Base-by-base conservation (phyloP, 2,888 invertebrate genomes). In the Aphidoletes aphidimyza region DNA sequence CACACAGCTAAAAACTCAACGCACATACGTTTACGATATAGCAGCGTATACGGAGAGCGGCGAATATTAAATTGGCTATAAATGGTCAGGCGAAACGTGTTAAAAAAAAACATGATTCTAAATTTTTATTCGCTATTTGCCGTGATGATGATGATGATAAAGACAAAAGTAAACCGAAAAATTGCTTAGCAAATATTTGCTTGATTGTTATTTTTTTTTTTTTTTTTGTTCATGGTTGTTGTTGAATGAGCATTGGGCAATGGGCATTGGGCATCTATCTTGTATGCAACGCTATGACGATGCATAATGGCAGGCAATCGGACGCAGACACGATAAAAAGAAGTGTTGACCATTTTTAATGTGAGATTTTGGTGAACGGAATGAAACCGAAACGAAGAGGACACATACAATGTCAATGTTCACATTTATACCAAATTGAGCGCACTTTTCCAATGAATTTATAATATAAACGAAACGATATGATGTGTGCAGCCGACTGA, bases 351-450 rank as follows among this genome's bases (percentile, higher is more conserved):
- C 69, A 69, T 69, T 69, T 69, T 69, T n/a, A 54, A 22, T 22
- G 54, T 22, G 47, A 54, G 22, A 54, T n/a, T 54, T 69, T 69
- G 9, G 69, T 69, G 34, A 30, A 69, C 34, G 69, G 14, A 30
- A 54, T n/a, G n/a, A n/a, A n/a, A n/a, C n/a, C n/a, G n/a, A n/a
- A n/a, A n/a, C n/a, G n/a, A n/a, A n/a, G 6, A 26, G 30, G 30
- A 30, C 69, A 69, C 2, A 42, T 30, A 69, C 69, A 69, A 69
- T 69, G 69, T 69, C 30, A 69, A 69, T 69, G 69, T 69, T 69
- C 69, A 69, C 69, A 69, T 69, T 69, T 69, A 30, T 69, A 37
- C 81, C 81, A 37, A 81, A 81, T 37, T 81, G 26, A 37, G 81
- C 39, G 81, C 22, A 81, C 22, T 81, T 81, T 81, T 37, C 81